Percentiles rank a stretch among this genome's conserved stretches.
Evolutionary conservation across 2,797 vertebrate species (phyloP).

Genomic region (Pseudocheirus occidentalis): DNA sequence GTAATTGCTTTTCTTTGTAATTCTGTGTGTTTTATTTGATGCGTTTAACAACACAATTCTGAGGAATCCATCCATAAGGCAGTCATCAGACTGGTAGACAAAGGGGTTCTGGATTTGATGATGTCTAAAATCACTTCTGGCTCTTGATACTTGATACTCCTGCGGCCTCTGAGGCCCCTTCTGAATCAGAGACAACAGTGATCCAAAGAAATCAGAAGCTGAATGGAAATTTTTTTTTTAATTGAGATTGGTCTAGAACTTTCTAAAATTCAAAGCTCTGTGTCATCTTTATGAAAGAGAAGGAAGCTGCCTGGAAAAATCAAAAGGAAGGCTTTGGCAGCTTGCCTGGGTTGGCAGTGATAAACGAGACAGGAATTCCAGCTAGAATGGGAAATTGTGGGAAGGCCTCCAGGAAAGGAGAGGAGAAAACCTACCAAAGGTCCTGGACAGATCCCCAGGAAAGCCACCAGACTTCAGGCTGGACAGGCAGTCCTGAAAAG

Average conservation of each 20-base stretch:
- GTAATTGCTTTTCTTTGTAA: background rate
- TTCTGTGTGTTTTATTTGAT: background rate
- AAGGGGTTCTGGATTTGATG: background rate
- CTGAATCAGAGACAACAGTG: background rate
- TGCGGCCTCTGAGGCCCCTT: background rate
- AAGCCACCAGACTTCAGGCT: background rate
- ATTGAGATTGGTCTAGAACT: constrained; percentile 18
- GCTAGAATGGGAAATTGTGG: constrained; percentile 59
- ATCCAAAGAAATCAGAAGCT: background rate
- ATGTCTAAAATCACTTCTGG: background rate
- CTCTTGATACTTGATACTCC: background rate
- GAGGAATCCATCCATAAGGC: background rate
- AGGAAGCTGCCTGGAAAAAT: background rate
- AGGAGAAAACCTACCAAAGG: accelerated
- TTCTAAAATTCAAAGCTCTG: background rate
- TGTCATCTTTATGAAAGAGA: constrained; percentile 35
- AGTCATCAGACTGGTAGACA: background rate
- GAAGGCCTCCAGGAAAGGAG: constrained; percentile 56
- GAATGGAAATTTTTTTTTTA: too few relatives aligned
- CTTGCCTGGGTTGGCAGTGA: constrained; percentile 30
- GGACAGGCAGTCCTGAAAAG: background rate
- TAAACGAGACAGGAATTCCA: constrained; percentile 56
- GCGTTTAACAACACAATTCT: background rate
- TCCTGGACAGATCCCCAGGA: background rate
- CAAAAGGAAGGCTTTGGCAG: constrained; percentile 52